Evolutionary conservation across 2,113 vertebrate genomes (phyloP).

Genomic region (Heterocephalus glaber): DNA sequence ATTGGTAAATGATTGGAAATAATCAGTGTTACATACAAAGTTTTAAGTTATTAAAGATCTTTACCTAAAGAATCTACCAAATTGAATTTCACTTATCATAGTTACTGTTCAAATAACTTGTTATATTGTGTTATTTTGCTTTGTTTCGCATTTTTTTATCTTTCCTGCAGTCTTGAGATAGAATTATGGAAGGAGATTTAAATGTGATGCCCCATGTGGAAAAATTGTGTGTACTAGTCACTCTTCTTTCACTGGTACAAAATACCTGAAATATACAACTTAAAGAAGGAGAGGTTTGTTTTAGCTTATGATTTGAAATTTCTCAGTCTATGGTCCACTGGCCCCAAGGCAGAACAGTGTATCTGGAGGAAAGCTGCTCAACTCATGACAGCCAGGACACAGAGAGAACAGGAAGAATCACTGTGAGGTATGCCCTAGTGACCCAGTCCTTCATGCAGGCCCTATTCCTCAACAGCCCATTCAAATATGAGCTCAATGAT

Average conservation of each 20-base stretch:
- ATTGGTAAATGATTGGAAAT: constrained; percentile 56
- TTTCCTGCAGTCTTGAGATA: neutral
- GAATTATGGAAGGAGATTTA: neutral
- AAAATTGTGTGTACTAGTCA: neutral
- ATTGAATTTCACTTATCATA: neutral
- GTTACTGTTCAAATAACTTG: constrained; percentile 14
- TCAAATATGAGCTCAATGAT: neutral
- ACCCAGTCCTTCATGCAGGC: neutral
- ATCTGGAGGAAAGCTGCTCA: neutral
- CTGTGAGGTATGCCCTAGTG: neutral
- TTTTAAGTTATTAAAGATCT: constrained; percentile 28
- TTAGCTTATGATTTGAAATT: neutral
- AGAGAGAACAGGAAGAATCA: neutral
- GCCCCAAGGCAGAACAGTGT: neutral
- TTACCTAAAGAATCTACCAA: constrained; percentile 24
- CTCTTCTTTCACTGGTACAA: neutral
- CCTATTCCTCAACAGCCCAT: neutral
- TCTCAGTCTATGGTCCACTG: neutral
- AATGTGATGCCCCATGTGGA: neutral
- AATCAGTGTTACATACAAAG: neutral
- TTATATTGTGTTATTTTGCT: neutral
- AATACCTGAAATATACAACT: neutral
- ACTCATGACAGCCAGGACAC: neutral
- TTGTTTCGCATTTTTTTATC: neutral
- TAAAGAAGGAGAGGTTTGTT: neutral